Conservation (phyloP, 2,797 vertebrate species). For the Morelia viridis region DNA sequence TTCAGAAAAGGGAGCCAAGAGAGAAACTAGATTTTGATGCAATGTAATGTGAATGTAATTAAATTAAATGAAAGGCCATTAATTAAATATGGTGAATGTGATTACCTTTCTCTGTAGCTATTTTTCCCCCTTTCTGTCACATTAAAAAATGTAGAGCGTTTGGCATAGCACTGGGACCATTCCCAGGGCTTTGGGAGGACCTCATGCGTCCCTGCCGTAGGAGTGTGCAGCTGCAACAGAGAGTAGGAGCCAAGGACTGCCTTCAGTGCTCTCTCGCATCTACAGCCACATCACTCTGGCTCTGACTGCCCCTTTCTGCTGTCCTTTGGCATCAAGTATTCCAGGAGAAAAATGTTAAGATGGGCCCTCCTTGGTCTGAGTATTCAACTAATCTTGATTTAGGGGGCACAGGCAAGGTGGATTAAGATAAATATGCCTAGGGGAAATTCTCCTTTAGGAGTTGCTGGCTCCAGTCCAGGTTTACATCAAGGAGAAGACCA, state of each 20-base stretch:
- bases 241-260: neutral
- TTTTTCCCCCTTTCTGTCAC: neutral
- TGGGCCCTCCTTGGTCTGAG: neutral
- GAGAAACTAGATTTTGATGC: neutral
- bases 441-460: neutral
- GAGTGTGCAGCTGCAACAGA: neutral
- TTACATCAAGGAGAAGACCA: neutral
- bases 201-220: neutral
- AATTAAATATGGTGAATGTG: neutral
- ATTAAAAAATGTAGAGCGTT: neutral
- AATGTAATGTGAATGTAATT: neutral
- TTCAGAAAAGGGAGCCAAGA: neutral
- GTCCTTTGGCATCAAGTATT: neutral
- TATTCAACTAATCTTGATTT: neutral
- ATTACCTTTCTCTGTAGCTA: neutral
- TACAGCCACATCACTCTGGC: neutral
- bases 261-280: neutral
- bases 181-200: neutral
- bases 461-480: neutral
- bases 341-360: neutral
- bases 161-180: neutral
- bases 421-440: neutral
- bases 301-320: neutral
- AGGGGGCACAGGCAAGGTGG: neutral
- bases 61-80: neutral